Conservation (phyloP, 2,888 invertebrate genomes). For the Andrena fulva region DNA sequence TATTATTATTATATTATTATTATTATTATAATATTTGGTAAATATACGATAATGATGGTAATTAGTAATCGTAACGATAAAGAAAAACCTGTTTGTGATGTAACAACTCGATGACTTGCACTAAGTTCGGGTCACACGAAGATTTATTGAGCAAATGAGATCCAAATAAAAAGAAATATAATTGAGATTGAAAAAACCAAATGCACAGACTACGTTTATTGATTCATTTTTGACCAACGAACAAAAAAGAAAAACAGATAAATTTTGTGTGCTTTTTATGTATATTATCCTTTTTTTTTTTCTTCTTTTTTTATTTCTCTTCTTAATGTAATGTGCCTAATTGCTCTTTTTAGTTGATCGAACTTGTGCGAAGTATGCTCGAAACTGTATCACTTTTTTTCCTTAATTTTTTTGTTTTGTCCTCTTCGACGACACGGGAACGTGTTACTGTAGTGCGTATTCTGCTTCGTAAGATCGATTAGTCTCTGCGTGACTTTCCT, state of each 20-base stretch:
- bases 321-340: constrained; percentile 61
- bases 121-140: constrained; percentile 84
- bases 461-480: constrained; percentile 64
- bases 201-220: constrained; percentile 82
- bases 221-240: constrained; percentile 69
- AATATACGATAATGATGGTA: constrained; percentile 81
- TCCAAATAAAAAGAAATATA: constrained; percentile 85
- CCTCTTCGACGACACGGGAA: constrained; percentile 42
- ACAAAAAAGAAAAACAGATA: constrained; percentile 24
- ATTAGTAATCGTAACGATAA: constrained; percentile 83
- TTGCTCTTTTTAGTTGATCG: constrained; percentile 70
- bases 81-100: constrained; percentile 82
- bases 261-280: constrained; percentile 69
- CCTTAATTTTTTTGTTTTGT: constrained; percentile 32
- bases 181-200: constrained; percentile 82
- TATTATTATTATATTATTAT: constrained; percentile 73
- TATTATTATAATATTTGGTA: constrained; percentile 80
- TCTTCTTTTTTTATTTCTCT: constrained; percentile 49
- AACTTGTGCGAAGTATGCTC: constrained; percentile 72
- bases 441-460: constrained; percentile 64
- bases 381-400: constrained; percentile 58
- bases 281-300: constrained; percentile 33
- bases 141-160: constrained; percentile 83
- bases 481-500: constrained; percentile 58
- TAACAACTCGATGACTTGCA: constrained; percentile 83